Evolutionary conservation across 2,113 vertebrate species (phyloP).

Genomic region (Xenopus laevis): DNA sequence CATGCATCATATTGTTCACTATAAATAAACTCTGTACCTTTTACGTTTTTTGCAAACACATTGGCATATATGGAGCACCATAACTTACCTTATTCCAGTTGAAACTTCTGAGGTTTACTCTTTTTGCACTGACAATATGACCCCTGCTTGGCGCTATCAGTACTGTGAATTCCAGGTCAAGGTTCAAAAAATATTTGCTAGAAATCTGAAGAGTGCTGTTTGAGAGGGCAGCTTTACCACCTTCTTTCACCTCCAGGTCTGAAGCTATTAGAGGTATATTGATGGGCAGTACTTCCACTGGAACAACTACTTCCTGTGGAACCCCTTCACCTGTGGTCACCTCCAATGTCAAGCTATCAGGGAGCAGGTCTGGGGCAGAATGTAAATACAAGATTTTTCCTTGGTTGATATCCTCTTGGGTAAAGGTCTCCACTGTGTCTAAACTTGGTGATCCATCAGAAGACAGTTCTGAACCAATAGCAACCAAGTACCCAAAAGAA

Average conservation of each 20-base stretch:
- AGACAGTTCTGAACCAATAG: constrained; percentile 59
- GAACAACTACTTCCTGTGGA: constrained; percentile 67
- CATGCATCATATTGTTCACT: no score
- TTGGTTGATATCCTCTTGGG: constrained; percentile 81
- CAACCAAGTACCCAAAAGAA: constrained; percentile 75
- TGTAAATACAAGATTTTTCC: constrained; percentile 79
- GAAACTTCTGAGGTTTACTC: constrained; percentile 62
- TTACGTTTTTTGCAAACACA: no score
- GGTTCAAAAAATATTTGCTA: constrained; percentile 67
- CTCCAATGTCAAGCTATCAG: constrained; percentile 73
- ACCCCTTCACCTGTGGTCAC: constrained; percentile 69
- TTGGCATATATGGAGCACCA: no score
- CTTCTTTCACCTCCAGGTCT: constrained; percentile 78
- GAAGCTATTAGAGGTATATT: constrained; percentile 69
- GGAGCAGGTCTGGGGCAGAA: constrained; percentile 64
- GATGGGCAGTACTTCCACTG: constrained; percentile 71
- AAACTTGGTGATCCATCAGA: constrained; percentile 57
- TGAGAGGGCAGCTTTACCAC: constrained; percentile 63
- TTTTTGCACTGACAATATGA: constrained; percentile 61
- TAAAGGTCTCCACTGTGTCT: constrained; percentile 80
- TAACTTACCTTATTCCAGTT: constrained; percentile 79
- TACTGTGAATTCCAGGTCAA: constrained; percentile 66
- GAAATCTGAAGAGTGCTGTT: constrained; percentile 68
- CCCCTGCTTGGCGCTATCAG: constrained; percentile 72
- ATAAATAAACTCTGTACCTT: no score